These are phyloP conservation scores for Bombus difficillimus DNA, from an alignment of 1,140 invertebrate genomes.

Conservation along the genomic window DNA sequence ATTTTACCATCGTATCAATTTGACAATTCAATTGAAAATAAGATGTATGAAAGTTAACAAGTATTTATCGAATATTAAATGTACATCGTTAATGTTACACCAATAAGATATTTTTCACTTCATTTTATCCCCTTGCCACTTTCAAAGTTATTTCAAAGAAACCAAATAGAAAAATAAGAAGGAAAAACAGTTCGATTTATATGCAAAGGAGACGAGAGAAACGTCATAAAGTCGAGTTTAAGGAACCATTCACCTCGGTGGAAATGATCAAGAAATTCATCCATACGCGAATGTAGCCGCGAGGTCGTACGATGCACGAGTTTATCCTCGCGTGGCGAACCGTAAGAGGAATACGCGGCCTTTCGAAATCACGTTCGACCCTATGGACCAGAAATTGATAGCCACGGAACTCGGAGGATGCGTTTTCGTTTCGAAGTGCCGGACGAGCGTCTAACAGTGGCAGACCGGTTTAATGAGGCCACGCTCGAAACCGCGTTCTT, in stretches of 20 bases:
- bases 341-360: slow-evolving; percentile 1
- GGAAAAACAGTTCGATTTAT: background rate
- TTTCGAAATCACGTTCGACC: slow-evolving; percentile 17
- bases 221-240: background rate
- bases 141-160: background rate
- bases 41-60: background rate
- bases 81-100: too few species aligned
- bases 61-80: background rate
- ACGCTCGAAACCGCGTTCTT: slow-evolving; percentile 19
- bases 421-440: slow-evolving; percentile 13
- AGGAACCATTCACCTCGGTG: background rate
- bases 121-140: background rate
- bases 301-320: background rate
- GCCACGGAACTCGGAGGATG: slow-evolving; percentile 12
- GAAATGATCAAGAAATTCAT: background rate
- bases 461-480: slow-evolving; percentile 47
- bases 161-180: background rate
- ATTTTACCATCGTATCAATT: too few species aligned
- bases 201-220: too few species aligned
- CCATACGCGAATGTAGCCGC: background rate
- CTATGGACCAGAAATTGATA: slow-evolving; percentile 4
- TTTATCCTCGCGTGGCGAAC: slow-evolving; percentile 20
- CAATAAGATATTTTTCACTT: background rate
- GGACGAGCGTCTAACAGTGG: slow-evolving; percentile 14
- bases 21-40: background rate